Conservation (phyloP, 2,113 vertebrate species). For the Talpa occidentalis region DNA sequence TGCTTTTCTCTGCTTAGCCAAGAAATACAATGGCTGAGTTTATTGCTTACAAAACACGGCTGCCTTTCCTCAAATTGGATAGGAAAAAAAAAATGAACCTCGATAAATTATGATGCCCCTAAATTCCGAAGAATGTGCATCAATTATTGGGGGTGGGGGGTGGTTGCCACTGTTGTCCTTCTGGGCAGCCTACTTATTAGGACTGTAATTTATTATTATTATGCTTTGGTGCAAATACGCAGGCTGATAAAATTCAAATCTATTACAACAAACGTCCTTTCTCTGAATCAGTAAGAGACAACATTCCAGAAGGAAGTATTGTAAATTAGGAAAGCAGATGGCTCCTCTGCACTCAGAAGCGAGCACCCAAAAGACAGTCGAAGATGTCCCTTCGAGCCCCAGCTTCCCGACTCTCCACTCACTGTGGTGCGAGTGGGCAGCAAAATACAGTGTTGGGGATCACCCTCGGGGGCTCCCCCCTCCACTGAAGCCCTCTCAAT, state of each 20-base stretch:
- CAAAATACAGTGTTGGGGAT: fast-evolving
- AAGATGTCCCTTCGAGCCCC: neutral
- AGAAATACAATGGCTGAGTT: constrained; percentile 85
- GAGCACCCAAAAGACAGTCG: constrained; percentile 74
- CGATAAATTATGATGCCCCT: constrained; percentile 88
- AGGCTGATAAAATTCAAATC: constrained; percentile 88
- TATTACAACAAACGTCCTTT: constrained; percentile 85
- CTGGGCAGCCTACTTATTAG: constrained; percentile 87
- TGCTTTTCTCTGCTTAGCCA: constrained; percentile 85
- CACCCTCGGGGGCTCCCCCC: fast-evolving
- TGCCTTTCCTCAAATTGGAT: constrained; percentile 88
- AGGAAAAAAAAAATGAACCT: constrained; percentile 84
- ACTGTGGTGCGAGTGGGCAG: neutral
- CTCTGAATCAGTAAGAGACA: constrained; percentile 83
- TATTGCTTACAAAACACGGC: constrained; percentile 88
- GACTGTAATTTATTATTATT: constrained; percentile 89
- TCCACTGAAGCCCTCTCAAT: neutral
- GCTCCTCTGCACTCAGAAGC: constrained; percentile 54
- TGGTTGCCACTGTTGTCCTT: constrained; percentile 76
- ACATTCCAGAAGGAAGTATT: constrained; percentile 77
- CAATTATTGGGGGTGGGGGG: constrained; percentile 83
- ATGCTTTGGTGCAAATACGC: constrained; percentile 82
- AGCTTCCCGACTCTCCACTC: neutral
- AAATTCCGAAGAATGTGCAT: constrained; percentile 88
- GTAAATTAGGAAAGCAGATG: constrained; percentile 82